These are phyloP conservation scores for Aotus griseimembra DNA, from an alignment of 2,797 vertebrate species.

Conservation along the genomic window DNA sequence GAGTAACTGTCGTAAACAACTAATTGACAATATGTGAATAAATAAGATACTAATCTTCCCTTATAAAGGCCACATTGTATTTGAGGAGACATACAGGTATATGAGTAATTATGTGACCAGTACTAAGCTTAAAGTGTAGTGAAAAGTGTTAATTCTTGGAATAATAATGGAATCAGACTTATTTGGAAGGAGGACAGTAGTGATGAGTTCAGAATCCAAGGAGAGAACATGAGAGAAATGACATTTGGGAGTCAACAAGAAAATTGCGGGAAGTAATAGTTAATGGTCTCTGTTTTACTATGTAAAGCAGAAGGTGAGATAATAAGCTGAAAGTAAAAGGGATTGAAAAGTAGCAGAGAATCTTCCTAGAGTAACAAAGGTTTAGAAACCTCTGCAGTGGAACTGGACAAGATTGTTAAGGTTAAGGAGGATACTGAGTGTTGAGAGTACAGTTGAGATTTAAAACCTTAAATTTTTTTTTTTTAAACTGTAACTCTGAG, in stretches of 20 bases:
- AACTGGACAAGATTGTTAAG: not conserved
- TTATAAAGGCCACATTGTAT: not conserved
- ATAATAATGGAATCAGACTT: not conserved
- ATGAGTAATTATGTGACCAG: not conserved
- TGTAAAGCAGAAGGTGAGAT: not conserved
- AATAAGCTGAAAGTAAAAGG: not conserved
- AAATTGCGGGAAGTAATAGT: not conserved
- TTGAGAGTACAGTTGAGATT: not conserved
- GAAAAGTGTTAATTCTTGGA: not conserved
- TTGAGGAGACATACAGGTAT: not conserved
- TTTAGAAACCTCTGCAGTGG: not conserved
- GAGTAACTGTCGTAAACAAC: not conserved
- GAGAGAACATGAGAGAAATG: not conserved
- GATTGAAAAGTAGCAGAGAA: not conserved
- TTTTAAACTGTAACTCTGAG: no score
- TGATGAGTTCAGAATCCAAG: conserved; percentile 7
- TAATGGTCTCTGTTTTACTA: not conserved
- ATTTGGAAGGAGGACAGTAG: not conserved
- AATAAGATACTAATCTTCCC: not conserved
- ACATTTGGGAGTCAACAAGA: not conserved
- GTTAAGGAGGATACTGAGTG: not conserved
- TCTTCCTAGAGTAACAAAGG: not conserved
- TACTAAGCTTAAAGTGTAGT: not conserved
- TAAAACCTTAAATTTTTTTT: not conserved
- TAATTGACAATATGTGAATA: not conserved